A percentile compares a stretch with the other conserved stretches of the same genome.
phyloP scores from a whole-genome alignment of 2,888 invertebrate species.

The Xiphydria camelus region DNA sequence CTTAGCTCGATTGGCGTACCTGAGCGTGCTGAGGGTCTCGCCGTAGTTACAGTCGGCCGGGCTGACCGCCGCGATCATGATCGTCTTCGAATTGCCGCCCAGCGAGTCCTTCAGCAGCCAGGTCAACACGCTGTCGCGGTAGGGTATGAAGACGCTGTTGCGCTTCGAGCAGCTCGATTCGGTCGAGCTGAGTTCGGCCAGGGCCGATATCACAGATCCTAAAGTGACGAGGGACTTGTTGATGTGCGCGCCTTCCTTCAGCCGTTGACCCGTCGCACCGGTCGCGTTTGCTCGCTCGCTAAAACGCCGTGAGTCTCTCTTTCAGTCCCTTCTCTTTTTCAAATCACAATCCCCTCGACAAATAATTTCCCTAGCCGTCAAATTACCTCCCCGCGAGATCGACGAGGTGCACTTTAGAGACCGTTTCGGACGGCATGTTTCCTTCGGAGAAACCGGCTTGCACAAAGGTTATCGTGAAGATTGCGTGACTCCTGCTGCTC shows the following conservation, averaged over 20 bases:
- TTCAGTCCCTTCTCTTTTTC: no score
- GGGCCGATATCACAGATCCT: conserved; percentile 84
- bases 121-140: conserved; percentile 85
- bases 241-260: conserved; percentile 89
- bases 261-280: conserved; percentile 86
- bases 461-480: conserved; percentile 88
- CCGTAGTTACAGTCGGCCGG: conserved; percentile 86
- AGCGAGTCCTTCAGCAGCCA: conserved; percentile 87
- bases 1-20: conserved; percentile 88
- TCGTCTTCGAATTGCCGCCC: conserved; percentile 88
- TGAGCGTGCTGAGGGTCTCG: conserved; percentile 82
- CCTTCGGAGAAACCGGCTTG: conserved; percentile 78
- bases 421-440: conserved; percentile 87
- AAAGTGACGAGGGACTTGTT: conserved; percentile 88
- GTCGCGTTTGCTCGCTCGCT: conserved; percentile 88
- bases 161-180: conserved; percentile 55
- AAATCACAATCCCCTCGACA: neutral
- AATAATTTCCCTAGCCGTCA: neutral
- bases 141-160: conserved; percentile 75
- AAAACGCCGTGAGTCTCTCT: no score
- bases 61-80: conserved; percentile 85
- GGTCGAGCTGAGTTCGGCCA: conserved; percentile 70
- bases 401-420: conserved; percentile 86
- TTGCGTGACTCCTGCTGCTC: conserved; percentile 88
- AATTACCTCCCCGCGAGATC: conserved; percentile 83